phyloP scores from a whole-genome alignment of 2,113 vertebrate genomes.

The Corythornis vintsioides region DNA sequence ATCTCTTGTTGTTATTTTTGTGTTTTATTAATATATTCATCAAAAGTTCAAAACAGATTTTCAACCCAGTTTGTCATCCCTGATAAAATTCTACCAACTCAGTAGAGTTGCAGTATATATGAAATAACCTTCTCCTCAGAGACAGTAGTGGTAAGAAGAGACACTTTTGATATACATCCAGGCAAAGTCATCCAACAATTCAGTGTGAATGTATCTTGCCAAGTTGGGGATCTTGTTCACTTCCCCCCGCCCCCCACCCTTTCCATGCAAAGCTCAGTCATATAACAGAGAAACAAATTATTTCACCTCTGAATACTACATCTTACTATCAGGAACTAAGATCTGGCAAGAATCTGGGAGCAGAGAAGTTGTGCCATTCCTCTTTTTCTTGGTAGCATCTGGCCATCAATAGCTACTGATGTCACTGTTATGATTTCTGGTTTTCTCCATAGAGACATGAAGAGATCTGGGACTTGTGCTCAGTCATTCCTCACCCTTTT shows the following conservation, averaged over 20 bases:
- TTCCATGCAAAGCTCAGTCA: neutral
- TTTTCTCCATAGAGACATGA: neutral
- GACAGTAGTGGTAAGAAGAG: neutral
- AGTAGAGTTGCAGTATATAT: neutral
- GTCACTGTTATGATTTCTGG: neutral
- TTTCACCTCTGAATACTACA: neutral
- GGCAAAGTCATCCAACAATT: neutral
- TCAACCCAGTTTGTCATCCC: neutral
- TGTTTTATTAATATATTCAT: neutral
- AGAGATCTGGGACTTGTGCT: neutral
- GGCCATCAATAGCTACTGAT: neutral
- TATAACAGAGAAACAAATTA: neutral
- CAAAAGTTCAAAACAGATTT: neutral
- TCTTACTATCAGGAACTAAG: neutral
- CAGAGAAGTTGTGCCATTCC: neutral
- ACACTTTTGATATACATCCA: neutral
- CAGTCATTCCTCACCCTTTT: neutral
- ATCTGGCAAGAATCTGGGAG: neutral
- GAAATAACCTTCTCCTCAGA: neutral
- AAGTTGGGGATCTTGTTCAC: neutral
- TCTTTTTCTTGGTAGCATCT: neutral
- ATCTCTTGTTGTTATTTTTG: rapidly evolving
- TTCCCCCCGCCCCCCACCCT: neutral
- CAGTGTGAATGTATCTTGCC: neutral
- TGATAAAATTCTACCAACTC: neutral